Conservation (phyloP, 2,797 vertebrate species). For the Phalloptychus januarius region DNA sequence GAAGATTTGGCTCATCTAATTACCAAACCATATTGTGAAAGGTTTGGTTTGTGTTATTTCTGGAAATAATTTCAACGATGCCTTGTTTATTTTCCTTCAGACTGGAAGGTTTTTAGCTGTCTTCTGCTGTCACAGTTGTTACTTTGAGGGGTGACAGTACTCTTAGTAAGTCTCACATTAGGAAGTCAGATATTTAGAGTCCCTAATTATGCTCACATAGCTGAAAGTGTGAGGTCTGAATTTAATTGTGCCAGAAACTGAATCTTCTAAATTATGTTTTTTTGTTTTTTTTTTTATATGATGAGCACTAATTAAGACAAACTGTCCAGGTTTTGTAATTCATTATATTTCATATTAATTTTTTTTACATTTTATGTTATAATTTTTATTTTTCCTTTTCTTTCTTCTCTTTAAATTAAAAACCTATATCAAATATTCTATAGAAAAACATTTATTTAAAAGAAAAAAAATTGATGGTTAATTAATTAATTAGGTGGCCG, state of each 20-base stretch:
- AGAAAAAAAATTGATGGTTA: neutral
- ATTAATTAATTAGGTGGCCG: neutral
- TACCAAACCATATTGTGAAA: constrained; percentile 79
- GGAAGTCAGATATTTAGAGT: constrained; percentile 49
- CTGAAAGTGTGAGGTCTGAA: constrained; percentile 55
- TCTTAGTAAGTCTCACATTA: constrained; percentile 64
- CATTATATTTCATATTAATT: constrained; percentile 24
- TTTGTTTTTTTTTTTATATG: constrained; percentile 48
- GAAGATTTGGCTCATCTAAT: constrained; percentile 77
- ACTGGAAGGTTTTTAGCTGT: constrained; percentile 44
- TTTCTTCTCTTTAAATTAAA: neutral
- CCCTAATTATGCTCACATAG: constrained; percentile 62
- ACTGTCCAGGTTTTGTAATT: constrained; percentile 24
- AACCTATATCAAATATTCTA: neutral
- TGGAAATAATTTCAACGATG: constrained; percentile 51
- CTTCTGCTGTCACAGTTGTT: constrained; percentile 45
- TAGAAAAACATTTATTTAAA: neutral
- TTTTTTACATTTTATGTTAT: neutral
- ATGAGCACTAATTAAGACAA: constrained; percentile 70
- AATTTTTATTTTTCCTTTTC: neutral
- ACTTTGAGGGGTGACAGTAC: constrained; percentile 60
- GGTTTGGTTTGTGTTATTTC: constrained; percentile 73
- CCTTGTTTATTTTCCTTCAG: constrained; percentile 54
- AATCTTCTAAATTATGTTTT: constrained; percentile 56
- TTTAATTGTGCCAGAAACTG: constrained; percentile 53